Percentiles rank a stretch among this genome's conserved stretches.
Conservation (phyloP, 1,140 invertebrate genomes). For the Listronotus bonariensis region DNA sequence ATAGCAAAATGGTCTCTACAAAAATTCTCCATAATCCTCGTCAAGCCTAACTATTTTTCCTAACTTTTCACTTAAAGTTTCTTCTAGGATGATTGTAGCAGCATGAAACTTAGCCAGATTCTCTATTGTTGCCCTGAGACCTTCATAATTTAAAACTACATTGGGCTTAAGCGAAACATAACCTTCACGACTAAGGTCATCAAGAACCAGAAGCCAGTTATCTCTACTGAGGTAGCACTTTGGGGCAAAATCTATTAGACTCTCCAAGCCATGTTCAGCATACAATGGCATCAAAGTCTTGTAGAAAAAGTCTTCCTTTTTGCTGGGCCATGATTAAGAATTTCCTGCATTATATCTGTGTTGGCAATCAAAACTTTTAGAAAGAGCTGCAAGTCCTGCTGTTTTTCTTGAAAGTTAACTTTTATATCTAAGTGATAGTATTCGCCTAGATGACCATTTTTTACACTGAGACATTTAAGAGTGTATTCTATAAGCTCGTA, state of each 20-base stretch:
- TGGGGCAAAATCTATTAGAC: slow-evolving; percentile 19
- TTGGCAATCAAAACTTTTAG: slow-evolving; percentile 10
- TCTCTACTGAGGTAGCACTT: no score
- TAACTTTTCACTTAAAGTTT: slow-evolving; percentile 1
- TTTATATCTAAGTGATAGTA: slow-evolving; percentile 20
- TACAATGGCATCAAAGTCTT: slow-evolving; percentile 10
- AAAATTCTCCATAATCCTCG: slow-evolving; percentile 7
- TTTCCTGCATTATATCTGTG: background rate
- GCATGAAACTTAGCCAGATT: slow-evolving; percentile 27
- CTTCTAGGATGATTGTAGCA: slow-evolving; percentile 1
- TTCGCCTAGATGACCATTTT: slow-evolving; percentile 30
- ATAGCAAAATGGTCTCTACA: slow-evolving; percentile 1
- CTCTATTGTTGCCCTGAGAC: slow-evolving; percentile 5
- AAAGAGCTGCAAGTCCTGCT: slow-evolving; percentile 14
- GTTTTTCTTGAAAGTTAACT: background rate
- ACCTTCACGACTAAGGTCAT: slow-evolving; percentile 7
- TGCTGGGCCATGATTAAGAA: slow-evolving; percentile 15
- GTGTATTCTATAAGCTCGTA: slow-evolving; percentile 13
- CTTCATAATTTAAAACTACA: slow-evolving; percentile 7
- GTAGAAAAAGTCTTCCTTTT: slow-evolving; percentile 32
- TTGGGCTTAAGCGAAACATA: slow-evolving; percentile 15
- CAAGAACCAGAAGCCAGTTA: slow-evolving; percentile 9
- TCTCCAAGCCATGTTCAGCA: background rate
- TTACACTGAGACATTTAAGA: slow-evolving; percentile 5
- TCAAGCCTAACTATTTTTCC: slow-evolving; percentile 11